A percentile compares a stretch with the other conserved stretches of the same genome.
Evolutionary conservation across 2,888 invertebrate species (phyloP).

Genomic region (Philhelius pedissequus): DNA sequence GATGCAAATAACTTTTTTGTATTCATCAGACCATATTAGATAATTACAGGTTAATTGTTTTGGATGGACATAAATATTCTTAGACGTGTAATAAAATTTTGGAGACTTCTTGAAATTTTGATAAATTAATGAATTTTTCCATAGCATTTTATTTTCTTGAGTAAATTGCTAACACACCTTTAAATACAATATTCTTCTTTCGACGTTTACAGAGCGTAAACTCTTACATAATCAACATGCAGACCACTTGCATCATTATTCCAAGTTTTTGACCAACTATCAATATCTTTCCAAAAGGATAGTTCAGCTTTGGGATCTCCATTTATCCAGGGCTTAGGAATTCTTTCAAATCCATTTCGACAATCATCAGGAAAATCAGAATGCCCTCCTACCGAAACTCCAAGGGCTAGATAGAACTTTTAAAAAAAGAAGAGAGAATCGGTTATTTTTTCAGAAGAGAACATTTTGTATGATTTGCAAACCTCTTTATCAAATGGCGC

Average conservation of each 20-base stretch:
- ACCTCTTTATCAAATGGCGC: slow-evolving; percentile 88
- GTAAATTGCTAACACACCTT: too few species aligned
- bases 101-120: too few species aligned
- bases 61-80: too few species aligned
- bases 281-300: slow-evolving; percentile 84
- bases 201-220: slow-evolving; percentile 73
- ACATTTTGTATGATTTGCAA: background rate
- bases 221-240: slow-evolving; percentile 76
- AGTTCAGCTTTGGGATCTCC: slow-evolving; percentile 83
- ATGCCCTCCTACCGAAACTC: slow-evolving; percentile 88
- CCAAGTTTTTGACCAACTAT: slow-evolving; percentile 86
- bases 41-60: too few species aligned
- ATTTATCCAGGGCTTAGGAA: slow-evolving; percentile 88
- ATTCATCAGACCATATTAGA: too few species aligned
- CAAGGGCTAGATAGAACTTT: slow-evolving; percentile 88
- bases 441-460: background rate
- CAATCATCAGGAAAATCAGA: slow-evolving; percentile 84
- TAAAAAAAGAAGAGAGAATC: slow-evolving; percentile 13
- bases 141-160: too few species aligned
- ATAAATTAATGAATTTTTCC: too few species aligned
- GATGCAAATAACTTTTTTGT: too few species aligned
- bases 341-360: slow-evolving; percentile 49
- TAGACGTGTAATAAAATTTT: too few species aligned
- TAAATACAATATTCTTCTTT: too few species aligned
- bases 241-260: slow-evolving; percentile 78